Conservation (phyloP, 2,797 vertebrate species). For the Cryptoblepharus egeriae region DNA sequence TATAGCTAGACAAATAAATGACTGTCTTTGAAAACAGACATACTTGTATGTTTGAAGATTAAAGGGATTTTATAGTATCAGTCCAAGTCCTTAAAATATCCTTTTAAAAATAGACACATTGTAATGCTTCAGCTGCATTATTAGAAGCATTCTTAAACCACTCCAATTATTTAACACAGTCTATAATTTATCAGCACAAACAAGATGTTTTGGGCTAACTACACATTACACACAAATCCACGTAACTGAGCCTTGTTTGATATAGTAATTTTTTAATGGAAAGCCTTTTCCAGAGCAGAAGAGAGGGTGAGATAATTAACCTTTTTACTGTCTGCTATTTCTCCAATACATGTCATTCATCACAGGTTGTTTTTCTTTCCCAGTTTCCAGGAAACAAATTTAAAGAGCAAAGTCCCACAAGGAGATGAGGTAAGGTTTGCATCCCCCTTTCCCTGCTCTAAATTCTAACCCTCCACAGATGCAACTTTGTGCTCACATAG, state of each 20-base stretch:
- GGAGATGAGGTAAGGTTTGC: neutral
- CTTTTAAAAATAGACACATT: conserved; percentile 66
- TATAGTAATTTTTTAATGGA: neutral
- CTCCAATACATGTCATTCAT: neutral
- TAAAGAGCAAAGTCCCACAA: neutral
- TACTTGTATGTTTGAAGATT: conserved; percentile 62
- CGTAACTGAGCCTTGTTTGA: neutral
- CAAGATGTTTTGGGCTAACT: conserved; percentile 32
- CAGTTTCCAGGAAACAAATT: neutral
- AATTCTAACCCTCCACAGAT: neutral
- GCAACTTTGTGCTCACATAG: neutral
- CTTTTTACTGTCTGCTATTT: neutral
- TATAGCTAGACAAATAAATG: conserved; percentile 68
- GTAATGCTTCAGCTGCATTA: conserved; percentile 63
- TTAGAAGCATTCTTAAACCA: conserved; percentile 61
- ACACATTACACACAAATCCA: neutral
- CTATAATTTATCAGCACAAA: conserved; percentile 71
- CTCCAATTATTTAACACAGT: conserved; percentile 69
- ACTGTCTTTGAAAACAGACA: conserved; percentile 51
- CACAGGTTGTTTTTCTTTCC: neutral
- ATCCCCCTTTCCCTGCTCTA: no score
- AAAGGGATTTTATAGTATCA: conserved; percentile 68
- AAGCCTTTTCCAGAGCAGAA: neutral
- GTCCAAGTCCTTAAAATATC: conserved; percentile 70
- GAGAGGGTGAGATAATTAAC: neutral